Evolutionary conservation across 2,113 vertebrate genomes (phyloP), one percentile per base, ranked within the genome.

Genomic region (Hydrolagus affinis): DNA sequence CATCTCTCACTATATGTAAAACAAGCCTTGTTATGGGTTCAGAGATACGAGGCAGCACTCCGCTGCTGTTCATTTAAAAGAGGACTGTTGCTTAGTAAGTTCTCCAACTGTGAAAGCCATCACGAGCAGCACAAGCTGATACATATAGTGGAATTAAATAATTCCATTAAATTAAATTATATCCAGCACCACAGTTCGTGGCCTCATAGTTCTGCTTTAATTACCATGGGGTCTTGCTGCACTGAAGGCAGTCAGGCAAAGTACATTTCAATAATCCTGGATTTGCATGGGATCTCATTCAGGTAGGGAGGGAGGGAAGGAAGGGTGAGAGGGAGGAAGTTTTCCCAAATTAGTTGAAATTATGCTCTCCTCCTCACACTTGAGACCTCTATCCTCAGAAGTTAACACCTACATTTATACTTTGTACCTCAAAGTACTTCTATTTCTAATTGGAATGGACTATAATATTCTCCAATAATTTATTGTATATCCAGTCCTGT

Each of bases 111-210:
- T 68, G 62, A 15, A 66, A 83, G 32, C 78, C 64, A 83, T 30
- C 19, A 15, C 78, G 66, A 83, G 60, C 28, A 66, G 32, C 78
- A 32, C 28, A 30, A 83, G 32, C 28, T 66, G 44, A 44, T 6
- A 44, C 44, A 44, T 44, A 44, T 44, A 44, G 62, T 28, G 32
- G 66, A 64, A 62, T 78, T 78, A 78, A 68, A 68, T 62, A 19
- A n/a, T 32, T 30, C 25, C 64, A 83, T 68, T 66, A 83, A 68
- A 68, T 66, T 66, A 83, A 66, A 32, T 83, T 15, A 83, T 25
- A 66, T 83, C 62, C 78, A 30, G 12, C 32, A 17, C 60, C 25
- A 9, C 66, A 23, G 60, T 83, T 83, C 77, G 64, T 66, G 25
- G 78, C 62, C 78, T 66, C 59, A 28, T 23, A 66, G 60, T 30